Base-by-base conservation (phyloP, 2,113 vertebrate species). In the Holacanthus passer region DNA sequence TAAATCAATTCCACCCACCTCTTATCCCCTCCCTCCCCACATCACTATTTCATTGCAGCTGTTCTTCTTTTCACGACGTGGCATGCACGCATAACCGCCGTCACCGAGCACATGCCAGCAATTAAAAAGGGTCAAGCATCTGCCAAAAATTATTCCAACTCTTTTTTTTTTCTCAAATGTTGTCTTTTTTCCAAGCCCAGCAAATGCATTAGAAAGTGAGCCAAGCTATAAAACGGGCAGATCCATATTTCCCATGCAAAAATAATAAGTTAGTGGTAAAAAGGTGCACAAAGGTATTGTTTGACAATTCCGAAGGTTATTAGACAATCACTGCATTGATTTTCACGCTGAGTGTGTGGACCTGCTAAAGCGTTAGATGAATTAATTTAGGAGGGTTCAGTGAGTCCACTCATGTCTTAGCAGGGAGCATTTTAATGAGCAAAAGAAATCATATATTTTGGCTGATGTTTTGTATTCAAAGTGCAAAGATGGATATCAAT, bases 31-130 rank as follows among this genome's bases (percentile, higher is more conserved):
- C 9, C 8, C 43, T 47, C 13, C 17, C 29, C 29, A 10, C 19
- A 14, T 31, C 39, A 70, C 43, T 27, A 19, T 73, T 86, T 24
- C 39, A 52, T 45, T 66, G 45, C 64, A 53, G 29, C 7, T 79
- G 56, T 53, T 76, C 41, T 64, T 73, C 79, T 72, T 81, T 69
- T 43, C 55, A 17, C 20, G n/a, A 55, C 56, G 55, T 67, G 47
- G 45, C 45, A 56, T 39, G 35, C 10, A 11, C 48, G 58, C 77
- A 56, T 63, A 82, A 73, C 73, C 45, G 55, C 71, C 47, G 68
- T 84, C 62, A 73, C 10, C 52, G 11, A 79, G 43, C 45, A 56
- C 73, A 64, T 71, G 31, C 47, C 78, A 65, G 77, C 35, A 62
- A 43, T 48, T 69, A 41, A 79, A 81, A 11, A 60, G 76, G 65